Conservation (phyloP, 2,797 vertebrate species). For the Halcyon smyrnensis region DNA sequence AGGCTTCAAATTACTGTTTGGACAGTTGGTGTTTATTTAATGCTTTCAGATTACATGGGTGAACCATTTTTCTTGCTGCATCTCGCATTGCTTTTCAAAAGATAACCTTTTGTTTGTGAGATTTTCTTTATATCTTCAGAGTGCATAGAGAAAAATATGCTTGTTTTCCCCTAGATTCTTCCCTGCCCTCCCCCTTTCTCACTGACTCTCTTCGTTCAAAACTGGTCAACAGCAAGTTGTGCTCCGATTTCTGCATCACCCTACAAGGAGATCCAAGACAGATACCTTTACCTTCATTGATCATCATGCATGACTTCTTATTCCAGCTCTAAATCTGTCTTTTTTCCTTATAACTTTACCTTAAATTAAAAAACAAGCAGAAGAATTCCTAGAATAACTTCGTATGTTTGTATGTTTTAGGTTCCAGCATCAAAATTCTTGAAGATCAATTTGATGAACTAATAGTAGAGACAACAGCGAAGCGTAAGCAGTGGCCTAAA, state of each 20-base stretch:
- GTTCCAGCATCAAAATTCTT: constrained; percentile 76
- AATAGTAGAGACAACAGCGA: constrained; percentile 84
- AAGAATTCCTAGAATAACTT: not conserved
- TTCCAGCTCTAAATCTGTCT: not conserved
- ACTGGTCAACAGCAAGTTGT: not conserved
- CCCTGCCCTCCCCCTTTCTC: not conserved
- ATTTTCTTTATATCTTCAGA: not conserved
- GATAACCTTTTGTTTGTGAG: not conserved
- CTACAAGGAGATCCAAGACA: not conserved
- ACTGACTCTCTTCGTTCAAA: not conserved
- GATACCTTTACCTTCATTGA: not conserved
- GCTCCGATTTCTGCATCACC: not conserved
- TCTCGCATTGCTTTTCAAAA: not conserved
- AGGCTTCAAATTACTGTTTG: not conserved
- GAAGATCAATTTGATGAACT: constrained; percentile 89
- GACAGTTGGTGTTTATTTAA: not conserved
- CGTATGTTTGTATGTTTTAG: constrained; percentile 60
- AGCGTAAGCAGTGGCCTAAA: constrained; percentile 85
- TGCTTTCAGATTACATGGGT: not conserved
- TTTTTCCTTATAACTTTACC: not conserved
- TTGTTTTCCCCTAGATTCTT: not conserved
- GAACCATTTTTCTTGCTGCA: not conserved
- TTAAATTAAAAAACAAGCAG: not conserved
- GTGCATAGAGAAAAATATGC: not conserved
- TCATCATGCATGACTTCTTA: not conserved